phyloP scores from a whole-genome alignment of 2,888 invertebrate species.

The Cryptocheilus praepositus region DNA sequence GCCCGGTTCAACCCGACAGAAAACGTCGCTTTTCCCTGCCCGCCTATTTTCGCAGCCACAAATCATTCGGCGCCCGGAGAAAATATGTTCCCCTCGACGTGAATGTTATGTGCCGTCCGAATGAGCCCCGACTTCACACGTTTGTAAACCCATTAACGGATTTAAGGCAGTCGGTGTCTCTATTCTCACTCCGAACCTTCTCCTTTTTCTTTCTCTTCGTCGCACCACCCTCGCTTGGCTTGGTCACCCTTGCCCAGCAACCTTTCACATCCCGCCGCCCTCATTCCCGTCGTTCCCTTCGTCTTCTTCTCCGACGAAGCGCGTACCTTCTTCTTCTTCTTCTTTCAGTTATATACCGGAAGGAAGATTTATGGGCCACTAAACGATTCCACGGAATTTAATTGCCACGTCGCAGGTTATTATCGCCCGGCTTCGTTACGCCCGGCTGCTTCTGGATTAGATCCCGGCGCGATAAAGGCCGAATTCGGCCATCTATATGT shows the following conservation, averaged over 20 bases:
- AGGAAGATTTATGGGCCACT: constrained; percentile 55
- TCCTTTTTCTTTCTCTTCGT: background rate
- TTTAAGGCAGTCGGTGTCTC: constrained; percentile 45
- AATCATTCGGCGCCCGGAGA: constrained; percentile 58
- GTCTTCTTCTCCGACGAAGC: constrained; percentile 11
- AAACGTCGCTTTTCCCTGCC: constrained; percentile 38
- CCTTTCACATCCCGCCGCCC: background rate
- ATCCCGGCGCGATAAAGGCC: constrained; percentile 38
- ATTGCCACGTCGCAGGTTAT: constrained; percentile 55
- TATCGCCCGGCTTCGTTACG: constrained; percentile 51
- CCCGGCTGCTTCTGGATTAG: constrained; percentile 43
- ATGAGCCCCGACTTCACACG: constrained; percentile 44
- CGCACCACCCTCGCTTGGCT: no score
- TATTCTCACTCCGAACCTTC: constrained; percentile 5
- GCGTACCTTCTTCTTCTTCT: constrained; percentile 18
- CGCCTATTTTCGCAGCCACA: constrained; percentile 60
- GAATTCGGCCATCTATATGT: constrained; percentile 15
- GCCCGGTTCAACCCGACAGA: constrained; percentile 1
- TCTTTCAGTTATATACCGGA: constrained; percentile 41
- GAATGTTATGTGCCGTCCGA: constrained; percentile 26
- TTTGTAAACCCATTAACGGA: constrained; percentile 60
- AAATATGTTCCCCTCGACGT: constrained; percentile 51
- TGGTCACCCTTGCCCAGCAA: no score
- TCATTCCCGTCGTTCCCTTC: constrained; percentile 10
- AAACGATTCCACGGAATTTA: constrained; percentile 59